Percentiles rank a stretch among this genome's conserved stretches.
phyloP scores from a whole-genome alignment of 2,113 vertebrate genomes.

The Misgurnus mizolepis region DNA sequence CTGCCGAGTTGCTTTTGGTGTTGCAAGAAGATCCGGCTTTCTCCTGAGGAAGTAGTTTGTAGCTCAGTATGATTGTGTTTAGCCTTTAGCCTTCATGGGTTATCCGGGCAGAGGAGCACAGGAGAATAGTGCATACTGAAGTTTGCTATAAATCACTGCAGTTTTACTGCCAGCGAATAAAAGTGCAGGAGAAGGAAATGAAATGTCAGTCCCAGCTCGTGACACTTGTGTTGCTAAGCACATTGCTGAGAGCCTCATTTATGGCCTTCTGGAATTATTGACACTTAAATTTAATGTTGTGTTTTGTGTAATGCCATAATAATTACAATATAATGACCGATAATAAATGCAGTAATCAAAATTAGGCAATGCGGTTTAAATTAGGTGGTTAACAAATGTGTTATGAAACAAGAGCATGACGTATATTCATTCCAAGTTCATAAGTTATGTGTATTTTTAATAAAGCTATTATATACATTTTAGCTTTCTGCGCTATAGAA shows the following conservation, averaged over 20 bases:
- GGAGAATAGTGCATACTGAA: not conserved
- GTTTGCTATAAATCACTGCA: not conserved
- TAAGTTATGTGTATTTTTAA: too few species aligned
- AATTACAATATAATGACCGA: too few species aligned
- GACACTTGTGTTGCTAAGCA: not conserved
- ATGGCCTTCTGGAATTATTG: too few species aligned
- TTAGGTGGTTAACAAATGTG: too few species aligned
- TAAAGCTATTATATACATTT: too few species aligned
- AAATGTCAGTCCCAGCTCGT: not conserved
- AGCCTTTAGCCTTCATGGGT: not conserved
- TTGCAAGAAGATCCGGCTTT: not conserved
- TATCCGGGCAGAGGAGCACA: not conserved
- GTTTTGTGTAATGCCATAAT: too few species aligned
- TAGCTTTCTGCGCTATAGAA: too few species aligned
- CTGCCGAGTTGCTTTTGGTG: not conserved
- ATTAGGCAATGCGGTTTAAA: too few species aligned
- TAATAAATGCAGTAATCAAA: too few species aligned
- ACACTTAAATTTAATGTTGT: too few species aligned
- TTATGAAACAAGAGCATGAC: too few species aligned
- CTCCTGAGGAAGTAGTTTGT: not conserved
- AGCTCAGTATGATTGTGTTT: slow-evolving; percentile 7
- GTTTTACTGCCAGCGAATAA: not conserved
- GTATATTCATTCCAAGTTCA: too few species aligned
- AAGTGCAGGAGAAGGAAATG: not conserved
- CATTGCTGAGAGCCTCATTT: not conserved